A percentile compares a stretch with the other conserved stretches of the same genome.
These are phyloP conservation scores for Microtus oregoni DNA, from an alignment of 2,113 vertebrate genomes.

Conservation along the genomic window DNA sequence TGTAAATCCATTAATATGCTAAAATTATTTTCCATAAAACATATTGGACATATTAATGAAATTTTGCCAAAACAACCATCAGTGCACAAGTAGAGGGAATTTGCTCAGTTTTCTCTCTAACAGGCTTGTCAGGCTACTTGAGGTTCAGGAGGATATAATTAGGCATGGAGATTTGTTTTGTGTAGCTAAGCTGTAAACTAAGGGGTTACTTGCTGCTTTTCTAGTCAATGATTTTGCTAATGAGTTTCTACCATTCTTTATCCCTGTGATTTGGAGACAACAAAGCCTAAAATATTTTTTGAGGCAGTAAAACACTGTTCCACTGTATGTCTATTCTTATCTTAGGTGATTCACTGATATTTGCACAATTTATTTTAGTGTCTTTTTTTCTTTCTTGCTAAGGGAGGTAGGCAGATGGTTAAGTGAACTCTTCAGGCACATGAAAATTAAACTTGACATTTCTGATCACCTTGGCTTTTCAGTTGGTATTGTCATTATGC, in stretches of 20 bases:
- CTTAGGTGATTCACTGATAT: neutral
- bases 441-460: constrained; percentile 68
- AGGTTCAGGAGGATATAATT: neutral
- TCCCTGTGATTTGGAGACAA: neutral
- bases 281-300: constrained; percentile 36
- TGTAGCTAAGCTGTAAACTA: neutral
- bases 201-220: neutral
- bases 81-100: neutral
- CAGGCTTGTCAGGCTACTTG: neutral
- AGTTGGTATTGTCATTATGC: neutral
- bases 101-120: neutral
- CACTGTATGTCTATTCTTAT: neutral
- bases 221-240: neutral
- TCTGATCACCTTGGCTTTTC: constrained; percentile 55
- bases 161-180: neutral
- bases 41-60: neutral
- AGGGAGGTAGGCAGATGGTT: constrained; percentile 51
- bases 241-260: neutral
- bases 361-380: neutral
- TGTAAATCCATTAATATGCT: neutral
- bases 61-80: neutral
- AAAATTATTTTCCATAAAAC: neutral
- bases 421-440: constrained; percentile 58
- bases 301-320: constrained; percentile 13
- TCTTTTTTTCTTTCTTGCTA: neutral